Evolutionary conservation across 1,140 invertebrate species (phyloP).

Genomic region (Halotydeus destructor): DNA sequence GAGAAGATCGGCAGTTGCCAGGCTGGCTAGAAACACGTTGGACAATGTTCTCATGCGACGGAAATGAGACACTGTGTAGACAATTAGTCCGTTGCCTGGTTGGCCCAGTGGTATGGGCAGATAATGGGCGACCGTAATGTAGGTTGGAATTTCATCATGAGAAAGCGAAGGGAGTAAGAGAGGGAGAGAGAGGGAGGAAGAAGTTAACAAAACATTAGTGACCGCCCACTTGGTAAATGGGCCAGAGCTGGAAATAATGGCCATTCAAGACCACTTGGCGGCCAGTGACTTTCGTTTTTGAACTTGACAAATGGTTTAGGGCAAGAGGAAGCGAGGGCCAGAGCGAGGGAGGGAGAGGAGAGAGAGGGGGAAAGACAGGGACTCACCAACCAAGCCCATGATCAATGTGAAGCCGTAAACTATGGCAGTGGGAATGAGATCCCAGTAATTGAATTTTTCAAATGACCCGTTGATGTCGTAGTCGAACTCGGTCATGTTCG

Average conservation of each 20-base stretch:
- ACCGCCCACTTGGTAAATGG: too few relatives aligned
- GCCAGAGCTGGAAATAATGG: too few relatives aligned
- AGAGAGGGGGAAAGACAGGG: neutral
- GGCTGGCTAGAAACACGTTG: conserved; percentile 44
- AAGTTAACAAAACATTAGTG: neutral
- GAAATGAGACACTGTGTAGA: conserved; percentile 26
- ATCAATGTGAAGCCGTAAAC: conserved; percentile 39
- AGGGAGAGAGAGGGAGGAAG: neutral
- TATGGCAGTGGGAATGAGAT: conserved; percentile 35
- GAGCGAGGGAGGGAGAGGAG: too few relatives aligned
- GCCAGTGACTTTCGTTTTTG: too few relatives aligned
- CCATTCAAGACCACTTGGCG: too few relatives aligned
- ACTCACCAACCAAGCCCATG: conserved; percentile 29
- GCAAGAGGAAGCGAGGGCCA: too few relatives aligned
- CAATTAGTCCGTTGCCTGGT: conserved; percentile 35
- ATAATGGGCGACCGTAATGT: too few relatives aligned
- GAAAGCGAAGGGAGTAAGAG: neutral
- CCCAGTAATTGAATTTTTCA: conserved; percentile 29
- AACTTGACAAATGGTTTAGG: too few relatives aligned
- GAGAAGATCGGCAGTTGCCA: conserved; percentile 46
- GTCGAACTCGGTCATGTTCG: conserved; percentile 18
- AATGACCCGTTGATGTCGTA: conserved; percentile 28
- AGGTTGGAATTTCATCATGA: too few relatives aligned
- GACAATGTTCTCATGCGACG: conserved; percentile 37
- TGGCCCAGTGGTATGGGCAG: too few relatives aligned